phyloP scores from a whole-genome alignment of 30 jellyfish, hydroid and myxozoan genomes.

The Aurelia aurita complex sp. Pacific region DNA sequence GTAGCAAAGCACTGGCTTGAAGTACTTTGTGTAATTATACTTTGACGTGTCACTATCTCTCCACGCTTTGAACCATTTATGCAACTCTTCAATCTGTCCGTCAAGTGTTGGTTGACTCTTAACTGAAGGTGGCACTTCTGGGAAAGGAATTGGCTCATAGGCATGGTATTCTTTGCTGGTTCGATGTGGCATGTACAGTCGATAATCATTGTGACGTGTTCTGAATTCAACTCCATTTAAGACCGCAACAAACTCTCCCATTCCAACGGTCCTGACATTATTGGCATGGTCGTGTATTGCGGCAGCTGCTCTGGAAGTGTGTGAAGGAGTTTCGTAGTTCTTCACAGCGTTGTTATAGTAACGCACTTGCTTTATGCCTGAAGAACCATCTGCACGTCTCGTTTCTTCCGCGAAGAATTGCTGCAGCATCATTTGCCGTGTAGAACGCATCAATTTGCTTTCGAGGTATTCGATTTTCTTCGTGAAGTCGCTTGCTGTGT shows the following conservation, averaged over 20 bases:
- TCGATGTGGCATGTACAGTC: constrained; percentile 56
- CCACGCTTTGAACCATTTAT: constrained; percentile 86
- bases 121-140: constrained; percentile 82
- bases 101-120: constrained; percentile 19
- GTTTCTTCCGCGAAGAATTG: constrained; percentile 82
- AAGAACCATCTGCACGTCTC: constrained; percentile 70
- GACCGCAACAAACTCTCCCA: constrained; percentile 84
- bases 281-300: constrained; percentile 82
- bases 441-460: constrained; percentile 21
- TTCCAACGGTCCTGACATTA: constrained; percentile 60
- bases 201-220: constrained; percentile 83
- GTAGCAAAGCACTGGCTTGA: constrained; percentile 78
- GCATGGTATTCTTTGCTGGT: constrained; percentile 63
- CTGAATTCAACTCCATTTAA: constrained; percentile 82
- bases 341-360: constrained; percentile 14
- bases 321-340: constrained; percentile 59
- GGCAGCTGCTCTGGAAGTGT: constrained; percentile 50
- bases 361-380: constrained; percentile 61
- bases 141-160: constrained; percentile 75
- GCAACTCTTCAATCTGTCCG: constrained; percentile 76
- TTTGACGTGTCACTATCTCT: constrained; percentile 60
- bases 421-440: constrained; percentile 85
- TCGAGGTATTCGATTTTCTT: constrained; percentile 22
- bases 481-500: not conserved
- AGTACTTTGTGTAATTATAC: constrained; percentile 74